Evolutionary conservation across 2,797 vertebrate genomes (phyloP), one percentile per base, ranked within the genome.

Genomic region (Microcaecilia unicolor): DNA sequence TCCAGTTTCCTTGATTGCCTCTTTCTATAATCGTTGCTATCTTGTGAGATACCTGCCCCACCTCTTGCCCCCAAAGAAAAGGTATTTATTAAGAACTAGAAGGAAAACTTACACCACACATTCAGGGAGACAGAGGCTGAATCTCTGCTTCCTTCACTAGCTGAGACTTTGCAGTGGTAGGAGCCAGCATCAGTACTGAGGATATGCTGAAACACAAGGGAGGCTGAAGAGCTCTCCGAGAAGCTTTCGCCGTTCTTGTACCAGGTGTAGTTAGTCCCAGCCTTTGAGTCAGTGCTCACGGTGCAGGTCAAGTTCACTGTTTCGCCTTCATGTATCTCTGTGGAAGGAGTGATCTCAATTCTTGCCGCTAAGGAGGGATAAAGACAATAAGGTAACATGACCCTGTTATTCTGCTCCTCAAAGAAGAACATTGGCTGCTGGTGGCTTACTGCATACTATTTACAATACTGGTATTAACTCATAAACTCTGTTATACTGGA

Each of bases 21-120:
- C n/a, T n/a, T n/a, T n/a, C n/a, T n/a, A n/a, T n/a, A n/a, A n/a
- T n/a, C n/a, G n/a, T n/a, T n/a, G n/a, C n/a, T n/a, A n/a, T n/a
- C n/a, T n/a, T n/a, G n/a, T n/a, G n/a, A n/a, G n/a, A n/a, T n/a
- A n/a, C n/a, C n/a, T n/a, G n/a, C n/a, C n/a, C n/a, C n/a, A n/a
- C n/a, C n/a, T n/a, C n/a, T n/a, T n/a, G n/a, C n/a, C n/a, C n/a
- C n/a, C n/a, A n/a, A n/a, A n/a, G n/a, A n/a, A n/a, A n/a, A n/a
- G n/a, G n/a, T n/a, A n/a, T n/a, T n/a, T n/a, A n/a, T n/a, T n/a
- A n/a, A n/a, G n/a, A n/a, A n/a, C n/a, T n/a, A n/a, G n/a, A n/a
- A n/a, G n/a, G n/a, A 2, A 17, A 34, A 71, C 80, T 3, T 55
- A 84, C 81, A 79, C 13, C 63, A 40, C 22, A 84, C 76, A 0